Percentiles rank a stretch among this genome's conserved stretches.
phyloP scores from a whole-genome alignment of 2,888 invertebrate species.

The Clostera curtula region DNA sequence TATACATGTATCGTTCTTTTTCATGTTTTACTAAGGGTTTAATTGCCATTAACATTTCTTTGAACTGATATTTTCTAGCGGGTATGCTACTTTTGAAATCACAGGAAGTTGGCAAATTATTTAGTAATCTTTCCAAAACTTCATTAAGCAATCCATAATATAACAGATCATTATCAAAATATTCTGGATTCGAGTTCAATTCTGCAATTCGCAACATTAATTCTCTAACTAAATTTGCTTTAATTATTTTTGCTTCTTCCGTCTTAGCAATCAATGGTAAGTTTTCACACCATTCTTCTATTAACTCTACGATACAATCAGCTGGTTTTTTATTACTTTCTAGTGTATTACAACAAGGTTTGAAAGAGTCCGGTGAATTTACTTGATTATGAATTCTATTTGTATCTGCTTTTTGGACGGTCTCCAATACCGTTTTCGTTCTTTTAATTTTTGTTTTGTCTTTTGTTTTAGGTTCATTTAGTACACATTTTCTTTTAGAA shows the following conservation, averaged over 20 bases:
- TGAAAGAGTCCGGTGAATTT: not conserved
- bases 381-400: slow-evolving; percentile 12
- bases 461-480: slow-evolving; percentile 12
- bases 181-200: slow-evolving; percentile 34
- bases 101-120: slow-evolving; percentile 24
- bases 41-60: slow-evolving; percentile 26
- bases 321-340: slow-evolving; percentile 26
- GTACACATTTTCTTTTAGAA: slow-evolving; percentile 31
- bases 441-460: slow-evolving; percentile 10
- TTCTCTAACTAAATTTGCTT: slow-evolving; percentile 33
- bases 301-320: slow-evolving; percentile 35
- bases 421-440: slow-evolving; percentile 4
- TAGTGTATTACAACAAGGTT: not conserved
- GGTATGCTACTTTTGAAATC: slow-evolving; percentile 25
- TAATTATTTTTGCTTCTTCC: slow-evolving; percentile 24
- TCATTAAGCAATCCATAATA: slow-evolving; percentile 35
- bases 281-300: slow-evolving; percentile 42
- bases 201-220: slow-evolving; percentile 45
- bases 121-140: slow-evolving; percentile 34
- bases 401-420: slow-evolving; percentile 24
- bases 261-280: slow-evolving; percentile 29
- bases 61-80: slow-evolving; percentile 30
- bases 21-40: slow-evolving; percentile 37
- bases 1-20: slow-evolving; percentile 33
- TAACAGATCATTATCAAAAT: slow-evolving; percentile 32